Evolutionary conservation across 2,888 invertebrate species (phyloP), one percentile per base, ranked within the genome.

Genomic region (Leucania comma): DNA sequence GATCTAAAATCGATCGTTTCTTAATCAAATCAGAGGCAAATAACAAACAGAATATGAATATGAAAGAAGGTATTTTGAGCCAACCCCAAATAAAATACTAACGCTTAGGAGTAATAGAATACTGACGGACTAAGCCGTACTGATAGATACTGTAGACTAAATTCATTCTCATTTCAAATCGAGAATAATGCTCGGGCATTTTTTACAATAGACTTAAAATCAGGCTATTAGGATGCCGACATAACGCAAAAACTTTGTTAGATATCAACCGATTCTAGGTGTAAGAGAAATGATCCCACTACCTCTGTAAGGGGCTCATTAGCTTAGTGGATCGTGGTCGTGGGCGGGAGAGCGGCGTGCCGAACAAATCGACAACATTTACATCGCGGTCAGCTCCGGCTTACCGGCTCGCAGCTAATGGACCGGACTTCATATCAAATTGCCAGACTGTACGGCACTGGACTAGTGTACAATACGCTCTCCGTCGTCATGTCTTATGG

Each of bases 351-450:
- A 57, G 77, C 63, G 76, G 88, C 80, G 83, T 80, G 78, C 65
- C 72, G 83, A 85, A 91, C 90, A 91, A 91, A 91, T 91, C 84
- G 90, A 74, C 85, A 83, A 88, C 89, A 90, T 90, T 90, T 89
- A 88, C 90, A 87, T 85, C 78, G 88, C 83, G 88, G 89, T 86
- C 86, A 79, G 85, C 80, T 78, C 72, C 80, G 80, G 84, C 82
- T 82, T 87, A 85, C 86, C 78, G 84, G 80, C 81, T 82, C 77
- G 83, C 72, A 72, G 81, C 82, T 89, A 90, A 90, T 90, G 87
- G 86, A 86, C 82, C 80, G 82, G 81, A 46, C 77, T 84, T 86
- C 81, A 83, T 87, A 88, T 87, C 86, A 86, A 89, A 87, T 89
- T 85, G 86, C 85, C 70, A 70, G 78, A 75, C 82, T 53, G 61